Percentiles rank a stretch among this genome's conserved stretches.
Conservation (phyloP, 2,113 vertebrate genomes). For the Riparia riparia region DNA sequence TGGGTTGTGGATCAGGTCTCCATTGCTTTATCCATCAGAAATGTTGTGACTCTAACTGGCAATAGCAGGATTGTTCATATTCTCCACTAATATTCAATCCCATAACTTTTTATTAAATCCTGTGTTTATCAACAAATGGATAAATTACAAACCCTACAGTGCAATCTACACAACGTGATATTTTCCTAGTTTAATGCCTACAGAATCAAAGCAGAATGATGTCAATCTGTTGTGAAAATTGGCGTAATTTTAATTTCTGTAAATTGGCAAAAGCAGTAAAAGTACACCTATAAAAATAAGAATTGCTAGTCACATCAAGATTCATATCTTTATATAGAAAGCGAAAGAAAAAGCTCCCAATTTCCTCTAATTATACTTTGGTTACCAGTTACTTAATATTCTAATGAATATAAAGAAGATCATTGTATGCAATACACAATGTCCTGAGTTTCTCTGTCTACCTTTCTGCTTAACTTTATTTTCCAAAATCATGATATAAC, state of each 20-base stretch:
- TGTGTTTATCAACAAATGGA: background rate
- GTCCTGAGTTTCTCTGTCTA: rapidly evolving
- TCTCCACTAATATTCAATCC: background rate
- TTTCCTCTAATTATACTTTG: background rate
- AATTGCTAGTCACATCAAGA: background rate
- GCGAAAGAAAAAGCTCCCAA: background rate
- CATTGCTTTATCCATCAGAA: background rate
- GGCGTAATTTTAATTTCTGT: background rate
- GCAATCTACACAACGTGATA: background rate
- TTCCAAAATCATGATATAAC: background rate
- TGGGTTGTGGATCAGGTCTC: background rate
- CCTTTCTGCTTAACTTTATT: background rate
- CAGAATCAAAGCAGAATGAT: background rate
- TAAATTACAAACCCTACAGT: background rate
- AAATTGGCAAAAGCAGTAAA: background rate
- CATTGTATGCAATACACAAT: background rate
- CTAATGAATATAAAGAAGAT: background rate
- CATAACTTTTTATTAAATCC: background rate
- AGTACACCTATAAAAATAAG: background rate
- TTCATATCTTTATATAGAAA: background rate
- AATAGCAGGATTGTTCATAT: background rate
- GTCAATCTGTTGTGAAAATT: background rate
- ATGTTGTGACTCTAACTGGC: background rate
- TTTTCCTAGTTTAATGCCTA: background rate
- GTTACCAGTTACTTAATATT: background rate